Conservation (phyloP, 1,140 invertebrate species). For the Drosophila nikananu region DNA sequence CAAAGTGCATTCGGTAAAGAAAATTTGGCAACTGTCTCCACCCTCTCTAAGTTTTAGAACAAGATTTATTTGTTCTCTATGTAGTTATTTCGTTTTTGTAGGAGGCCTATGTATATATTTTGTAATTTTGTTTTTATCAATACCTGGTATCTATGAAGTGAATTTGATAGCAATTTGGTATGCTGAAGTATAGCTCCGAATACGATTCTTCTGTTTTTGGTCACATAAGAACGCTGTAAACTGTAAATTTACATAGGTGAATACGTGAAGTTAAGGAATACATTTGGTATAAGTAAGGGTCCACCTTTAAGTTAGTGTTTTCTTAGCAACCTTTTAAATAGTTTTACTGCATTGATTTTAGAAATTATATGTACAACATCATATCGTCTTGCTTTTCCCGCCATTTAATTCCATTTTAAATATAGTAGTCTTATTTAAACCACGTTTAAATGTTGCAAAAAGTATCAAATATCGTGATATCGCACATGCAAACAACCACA, state of each 20-base stretch:
- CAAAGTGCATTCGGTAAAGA: conserved; percentile 65
- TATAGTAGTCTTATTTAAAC: neutral
- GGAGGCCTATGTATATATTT: neutral
- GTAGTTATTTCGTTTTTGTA: neutral
- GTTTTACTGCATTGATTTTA: neutral
- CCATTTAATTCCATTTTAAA: conserved; percentile 42
- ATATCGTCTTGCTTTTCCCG: conserved; percentile 6
- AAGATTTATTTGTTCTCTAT: conserved; percentile 4
- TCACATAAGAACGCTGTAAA: neutral
- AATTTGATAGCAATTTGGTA: neutral
- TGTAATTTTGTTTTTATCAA: neutral
- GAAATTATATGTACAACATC: neutral
- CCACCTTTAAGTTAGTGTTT: neutral
- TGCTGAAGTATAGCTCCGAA: too few species aligned
- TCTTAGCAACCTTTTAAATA: neutral
- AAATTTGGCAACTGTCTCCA: conserved; percentile 29
- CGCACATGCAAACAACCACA: conserved; percentile 7
- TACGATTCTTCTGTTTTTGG: too few species aligned
- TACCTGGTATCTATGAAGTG: neutral
- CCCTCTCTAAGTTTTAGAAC: conserved; percentile 1
- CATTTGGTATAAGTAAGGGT: neutral
- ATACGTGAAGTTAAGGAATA: neutral
- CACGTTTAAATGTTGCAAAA: conserved; percentile 50
- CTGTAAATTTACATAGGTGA: too few species aligned
- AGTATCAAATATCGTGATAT: conserved; percentile 43